Conservation (phyloP, 2,888 invertebrate species). For the Abscondita cerata region DNA sequence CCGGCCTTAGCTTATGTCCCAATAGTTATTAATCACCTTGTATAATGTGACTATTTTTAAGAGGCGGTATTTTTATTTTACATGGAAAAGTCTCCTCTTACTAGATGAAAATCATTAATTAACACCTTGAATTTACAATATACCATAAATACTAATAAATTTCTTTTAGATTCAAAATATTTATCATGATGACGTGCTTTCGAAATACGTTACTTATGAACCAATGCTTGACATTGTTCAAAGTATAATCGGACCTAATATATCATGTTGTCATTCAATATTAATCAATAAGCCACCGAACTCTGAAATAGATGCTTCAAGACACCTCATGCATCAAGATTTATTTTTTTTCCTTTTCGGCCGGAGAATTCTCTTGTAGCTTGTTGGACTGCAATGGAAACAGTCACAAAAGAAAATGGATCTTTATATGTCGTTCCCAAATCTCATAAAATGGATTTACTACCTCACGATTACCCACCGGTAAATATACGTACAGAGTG, state of each 20-base stretch:
- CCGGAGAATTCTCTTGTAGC: conserved; percentile 81
- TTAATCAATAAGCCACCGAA: conserved; percentile 90
- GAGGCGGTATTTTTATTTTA: too few relatives aligned
- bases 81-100: too few relatives aligned
- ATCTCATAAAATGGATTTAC: conserved; percentile 68
- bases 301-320: conserved; percentile 64
- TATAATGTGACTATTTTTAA: too few relatives aligned
- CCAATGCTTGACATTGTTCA: conserved; percentile 73
- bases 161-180: conserved; percentile 71
- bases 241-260: conserved; percentile 75
- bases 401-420: conserved; percentile 77
- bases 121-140: not conserved
- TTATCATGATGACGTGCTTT: conserved; percentile 74
- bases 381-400: conserved; percentile 88
- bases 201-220: conserved; percentile 69
- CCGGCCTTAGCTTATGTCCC: too few relatives aligned
- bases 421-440: conserved; percentile 83
- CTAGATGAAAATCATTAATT: too few relatives aligned
- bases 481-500: too few relatives aligned
- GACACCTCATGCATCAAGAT: conserved; percentile 78
- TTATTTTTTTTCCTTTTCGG: conserved; percentile 86
- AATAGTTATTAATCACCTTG: too few relatives aligned
- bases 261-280: conserved; percentile 84
- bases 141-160: too few relatives aligned
- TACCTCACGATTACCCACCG: conserved; percentile 68